Evolutionary conservation across 2,797 vertebrate genomes (phyloP).

Genomic region (Cetoscarus ocellatus): DNA sequence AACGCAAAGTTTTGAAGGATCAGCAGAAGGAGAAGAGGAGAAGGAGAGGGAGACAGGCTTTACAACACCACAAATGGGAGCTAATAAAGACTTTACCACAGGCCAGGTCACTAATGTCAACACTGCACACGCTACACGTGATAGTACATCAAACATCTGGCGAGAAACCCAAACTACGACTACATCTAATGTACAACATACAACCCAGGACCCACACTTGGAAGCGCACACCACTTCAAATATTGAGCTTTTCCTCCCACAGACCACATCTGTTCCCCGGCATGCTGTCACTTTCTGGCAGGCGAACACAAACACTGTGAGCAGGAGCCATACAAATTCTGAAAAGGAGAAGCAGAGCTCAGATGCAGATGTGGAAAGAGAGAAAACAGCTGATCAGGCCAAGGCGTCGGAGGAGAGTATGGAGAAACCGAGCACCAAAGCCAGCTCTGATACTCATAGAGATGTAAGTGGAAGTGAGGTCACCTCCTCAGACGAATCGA

Average conservation of each 20-base stretch:
- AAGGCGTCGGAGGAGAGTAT: slow-evolving; percentile 19
- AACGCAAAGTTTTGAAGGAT: slow-evolving; percentile 59
- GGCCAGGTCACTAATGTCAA: slow-evolving; percentile 9
- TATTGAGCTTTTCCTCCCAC: slow-evolving; percentile 49
- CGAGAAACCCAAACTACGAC: slow-evolving; percentile 3
- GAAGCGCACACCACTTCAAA: slow-evolving; percentile 57
- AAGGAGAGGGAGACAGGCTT: slow-evolving; percentile 34
- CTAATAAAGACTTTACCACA: not conserved
- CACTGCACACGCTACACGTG: not conserved
- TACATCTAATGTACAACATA: slow-evolving; percentile 23
- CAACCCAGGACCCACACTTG: slow-evolving; percentile 33
- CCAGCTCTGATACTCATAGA: slow-evolving; percentile 46
- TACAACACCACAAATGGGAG: slow-evolving; percentile 1
- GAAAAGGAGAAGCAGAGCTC: slow-evolving; percentile 52
- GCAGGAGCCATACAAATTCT: slow-evolving; percentile 46
- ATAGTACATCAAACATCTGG: slow-evolving; percentile 2
- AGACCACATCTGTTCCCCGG: slow-evolving; percentile 72
- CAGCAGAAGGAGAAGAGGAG: slow-evolving; percentile 68
- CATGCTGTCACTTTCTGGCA: slow-evolving; percentile 58
- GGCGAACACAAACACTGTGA: slow-evolving; percentile 43
- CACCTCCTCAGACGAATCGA: slow-evolving; percentile 38
- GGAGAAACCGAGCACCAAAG: slow-evolving; percentile 5
- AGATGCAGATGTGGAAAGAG: slow-evolving; percentile 48
- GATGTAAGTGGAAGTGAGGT: slow-evolving; percentile 44
- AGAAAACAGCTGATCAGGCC: slow-evolving; percentile 56